phyloP scores from a whole-genome alignment of 2,113 vertebrate species.

The Urocynchramus pylzowi region DNA sequence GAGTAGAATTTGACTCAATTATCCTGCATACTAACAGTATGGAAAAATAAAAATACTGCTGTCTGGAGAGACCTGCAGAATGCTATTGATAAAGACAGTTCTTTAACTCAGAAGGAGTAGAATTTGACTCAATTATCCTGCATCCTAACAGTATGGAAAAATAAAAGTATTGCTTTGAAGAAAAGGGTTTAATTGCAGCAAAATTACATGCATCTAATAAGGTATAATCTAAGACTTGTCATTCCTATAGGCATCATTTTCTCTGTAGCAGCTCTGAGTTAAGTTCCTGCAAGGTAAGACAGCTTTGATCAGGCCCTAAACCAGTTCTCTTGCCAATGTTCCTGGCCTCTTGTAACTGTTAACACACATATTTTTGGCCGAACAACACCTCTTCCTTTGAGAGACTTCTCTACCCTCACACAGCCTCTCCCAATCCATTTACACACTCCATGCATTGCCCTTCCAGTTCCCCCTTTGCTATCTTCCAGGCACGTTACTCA shows the following conservation, averaged over 20 bases:
- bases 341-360: not conserved
- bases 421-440: not conserved
- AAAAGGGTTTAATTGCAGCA: not conserved
- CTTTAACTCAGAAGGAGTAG: not conserved
- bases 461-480: not conserved
- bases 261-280: not conserved
- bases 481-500: not conserved
- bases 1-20: not conserved
- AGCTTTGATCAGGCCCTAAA: not conserved
- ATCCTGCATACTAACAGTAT: not conserved
- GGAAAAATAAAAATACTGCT: not conserved
- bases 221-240: not conserved
- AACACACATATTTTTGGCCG: not conserved
- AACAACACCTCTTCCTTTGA: not conserved
- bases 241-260: not conserved
- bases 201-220: not conserved
- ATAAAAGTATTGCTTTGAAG: not conserved
- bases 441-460: not conserved
- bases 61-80: not conserved
- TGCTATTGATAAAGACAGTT: not conserved
- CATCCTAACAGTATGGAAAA: not conserved
- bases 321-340: not conserved
- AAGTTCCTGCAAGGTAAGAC: not conserved
- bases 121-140: not conserved
- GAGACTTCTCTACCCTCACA: not conserved